Evolutionary conservation across 2,888 invertebrate genomes (phyloP).

Genomic region (Drosophila recens): DNA sequence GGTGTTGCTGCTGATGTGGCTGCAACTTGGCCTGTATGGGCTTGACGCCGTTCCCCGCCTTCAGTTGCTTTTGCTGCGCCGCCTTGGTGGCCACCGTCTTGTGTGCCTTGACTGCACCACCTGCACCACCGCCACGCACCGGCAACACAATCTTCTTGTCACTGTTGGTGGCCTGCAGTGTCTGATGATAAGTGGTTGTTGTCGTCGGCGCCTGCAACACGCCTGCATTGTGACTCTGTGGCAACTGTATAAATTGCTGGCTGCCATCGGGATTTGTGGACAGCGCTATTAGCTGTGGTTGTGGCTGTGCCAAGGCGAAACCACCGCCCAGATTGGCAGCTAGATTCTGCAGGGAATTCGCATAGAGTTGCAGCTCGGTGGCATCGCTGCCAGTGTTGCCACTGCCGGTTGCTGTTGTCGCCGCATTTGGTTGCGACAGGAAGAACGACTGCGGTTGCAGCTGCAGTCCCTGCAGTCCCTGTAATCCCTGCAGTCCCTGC

Average conservation of each 20-base stretch:
- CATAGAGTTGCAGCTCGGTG: conserved; percentile 76
- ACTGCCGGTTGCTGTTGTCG: conserved; percentile 12
- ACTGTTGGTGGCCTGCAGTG: conserved; percentile 76
- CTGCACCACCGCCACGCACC: conserved; percentile 49
- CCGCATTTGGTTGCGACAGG: background rate
- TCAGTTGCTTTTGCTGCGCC: conserved; percentile 77
- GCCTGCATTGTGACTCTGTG: conserved; percentile 49
- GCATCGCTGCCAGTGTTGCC: conserved; percentile 53
- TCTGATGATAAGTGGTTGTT: conserved; percentile 73
- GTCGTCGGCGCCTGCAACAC: conserved; percentile 52
- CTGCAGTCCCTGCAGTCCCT: conserved; percentile 62
- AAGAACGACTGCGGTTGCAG: conserved; percentile 72
- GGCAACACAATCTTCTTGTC: conserved; percentile 82
- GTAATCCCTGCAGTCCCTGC: conserved; percentile 55
- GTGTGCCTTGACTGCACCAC: conserved; percentile 69
- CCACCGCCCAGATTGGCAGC: conserved; percentile 82
- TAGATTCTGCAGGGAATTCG: conserved; percentile 80
- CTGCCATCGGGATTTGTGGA: conserved; percentile 80
- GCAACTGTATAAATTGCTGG: conserved; percentile 81
- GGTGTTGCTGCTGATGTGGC: conserved; percentile 56
- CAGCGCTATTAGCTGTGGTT: conserved; percentile 79
- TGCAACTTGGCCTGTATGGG: conserved; percentile 81
- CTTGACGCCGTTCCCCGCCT: conserved; percentile 69
- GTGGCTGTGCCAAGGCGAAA: conserved; percentile 75
- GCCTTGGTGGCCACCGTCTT: conserved; percentile 80